These are phyloP conservation scores for Dolichomitus sp. DNA, from an alignment of 2,888 invertebrate species.

Conservation along the genomic window DNA sequence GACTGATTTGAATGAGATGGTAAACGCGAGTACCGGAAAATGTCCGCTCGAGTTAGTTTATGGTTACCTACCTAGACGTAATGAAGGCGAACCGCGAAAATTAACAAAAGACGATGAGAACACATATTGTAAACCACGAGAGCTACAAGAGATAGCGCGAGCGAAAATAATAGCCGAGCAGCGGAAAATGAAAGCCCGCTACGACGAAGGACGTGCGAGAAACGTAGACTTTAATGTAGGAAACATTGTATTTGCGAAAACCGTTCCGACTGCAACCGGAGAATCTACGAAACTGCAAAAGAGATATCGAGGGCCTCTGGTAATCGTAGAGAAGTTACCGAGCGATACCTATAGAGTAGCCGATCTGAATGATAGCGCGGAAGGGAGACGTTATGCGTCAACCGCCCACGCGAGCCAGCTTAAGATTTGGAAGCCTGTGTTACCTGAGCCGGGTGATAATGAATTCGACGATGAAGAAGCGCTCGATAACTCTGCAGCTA, in stretches of 20 bases:
- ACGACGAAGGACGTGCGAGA: constrained; percentile 34
- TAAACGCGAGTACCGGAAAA: constrained; percentile 4
- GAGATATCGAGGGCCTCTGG: too few species aligned
- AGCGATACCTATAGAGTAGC: too few species aligned
- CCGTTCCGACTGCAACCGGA: constrained; percentile 1
- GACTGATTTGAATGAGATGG: neutral
- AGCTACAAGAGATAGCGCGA: neutral
- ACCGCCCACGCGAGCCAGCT: constrained; percentile 14
- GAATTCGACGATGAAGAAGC: too few species aligned
- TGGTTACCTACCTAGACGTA: too few species aligned
- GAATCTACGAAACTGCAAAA: neutral
- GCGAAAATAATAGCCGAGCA: neutral
- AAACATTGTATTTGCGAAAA: neutral
- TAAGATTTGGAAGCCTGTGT: neutral
- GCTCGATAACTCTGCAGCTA: too few species aligned
- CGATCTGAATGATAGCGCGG: neutral
- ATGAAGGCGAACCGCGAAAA: too few species aligned
- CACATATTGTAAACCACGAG: neutral
- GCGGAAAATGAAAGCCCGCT: neutral
- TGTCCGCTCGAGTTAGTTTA: neutral
- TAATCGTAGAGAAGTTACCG: too few species aligned
- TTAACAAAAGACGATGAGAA: too few species aligned
- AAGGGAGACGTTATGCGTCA: neutral
- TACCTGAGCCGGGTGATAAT: too few species aligned
- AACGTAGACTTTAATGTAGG: neutral